These are phyloP conservation scores for Poecilia picta DNA, from an alignment of 2,797 vertebrate species.

Conservation along the genomic window DNA sequence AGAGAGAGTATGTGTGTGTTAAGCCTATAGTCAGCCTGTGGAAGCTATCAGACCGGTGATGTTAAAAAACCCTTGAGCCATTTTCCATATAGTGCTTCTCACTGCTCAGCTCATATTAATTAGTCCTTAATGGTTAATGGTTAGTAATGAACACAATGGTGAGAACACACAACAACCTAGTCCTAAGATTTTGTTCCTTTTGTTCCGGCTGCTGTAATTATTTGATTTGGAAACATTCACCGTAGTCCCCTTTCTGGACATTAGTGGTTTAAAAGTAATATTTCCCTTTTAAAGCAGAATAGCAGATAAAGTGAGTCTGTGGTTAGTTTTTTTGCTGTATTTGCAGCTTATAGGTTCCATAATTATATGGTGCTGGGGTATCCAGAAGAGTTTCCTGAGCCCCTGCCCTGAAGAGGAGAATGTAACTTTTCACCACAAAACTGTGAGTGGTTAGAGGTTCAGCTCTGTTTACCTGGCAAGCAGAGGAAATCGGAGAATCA, in stretches of 20 bases:
- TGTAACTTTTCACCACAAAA: conserved; percentile 63
- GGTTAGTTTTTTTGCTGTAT: conserved; percentile 76
- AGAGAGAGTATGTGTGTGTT: conserved; percentile 13
- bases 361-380: conserved; percentile 75
- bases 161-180: conserved; percentile 27
- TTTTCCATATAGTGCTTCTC: conserved; percentile 35
- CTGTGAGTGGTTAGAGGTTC: conserved; percentile 55
- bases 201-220: conserved; percentile 21
- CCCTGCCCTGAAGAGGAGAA: conserved; percentile 64
- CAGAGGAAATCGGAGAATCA: conserved; percentile 25
- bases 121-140: conserved; percentile 29
- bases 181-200: conserved; percentile 21
- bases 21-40: conserved; percentile 57
- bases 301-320: conserved; percentile 66
- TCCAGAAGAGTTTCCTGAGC: conserved; percentile 64
- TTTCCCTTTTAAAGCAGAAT: conserved; percentile 51
- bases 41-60: conserved; percentile 48
- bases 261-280: conserved; percentile 62
- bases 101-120: conserved; percentile 21
- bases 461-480: conserved; percentile 67
- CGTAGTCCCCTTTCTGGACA: conserved; percentile 37
- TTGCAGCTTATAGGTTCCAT: conserved; percentile 73
- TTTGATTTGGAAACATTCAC: conserved; percentile 36
- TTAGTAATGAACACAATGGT: conserved; percentile 29
- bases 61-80: conserved; percentile 37